Base-by-base conservation (phyloP, 1,140 invertebrate genomes). In the Arion vulgaris region DNA sequence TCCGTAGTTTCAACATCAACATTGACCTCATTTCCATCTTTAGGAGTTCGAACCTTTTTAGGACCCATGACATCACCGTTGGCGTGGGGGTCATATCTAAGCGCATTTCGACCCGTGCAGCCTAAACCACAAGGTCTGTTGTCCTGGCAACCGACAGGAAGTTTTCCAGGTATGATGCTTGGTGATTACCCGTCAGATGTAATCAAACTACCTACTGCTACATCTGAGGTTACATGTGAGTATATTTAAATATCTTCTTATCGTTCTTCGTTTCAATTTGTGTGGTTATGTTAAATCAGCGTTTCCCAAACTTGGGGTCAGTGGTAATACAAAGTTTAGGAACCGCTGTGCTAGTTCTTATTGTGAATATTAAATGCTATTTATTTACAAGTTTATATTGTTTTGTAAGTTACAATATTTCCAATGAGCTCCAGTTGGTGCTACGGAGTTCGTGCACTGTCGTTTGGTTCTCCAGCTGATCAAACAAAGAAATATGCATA, bases 81-180 rank as follows among this genome's bases (percentile, higher is more conserved):
- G 4, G 34, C 73, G 28, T 75, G 73, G 73, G 73, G 73, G 1
- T 62, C 76, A 7, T 78, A 66, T 53, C 32, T 78, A 5, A 78
- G 76, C 26, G 85, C 85, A 0, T 86, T 86, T 77, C 78, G 83
- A 41, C 85, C 83, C 0, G 85, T 86, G 19, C 28, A 68, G 1
- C 85, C 83, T 15, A 28, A 78, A 34, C 39, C 39, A 36, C 51
- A 66, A 1, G n/a, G 66, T 28, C 11, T 71, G 32, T 49, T 71
- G 34, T 17, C 78, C 1, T 80, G 66, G 53, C 69, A 51, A 57
- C 66, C 45, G 23, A 45, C 72, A 26, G 23, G 45, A 26, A 49
- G 39, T 34, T 72, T 72, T 26, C 72, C 53, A 13, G 19, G 34
- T n/a, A 19, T 82, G 53, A 38, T 82, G 53, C 39, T 68, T 2